Evolutionary conservation across 2,888 invertebrate species (phyloP).

Genomic region (Gymnoscelis rufifasciata): DNA sequence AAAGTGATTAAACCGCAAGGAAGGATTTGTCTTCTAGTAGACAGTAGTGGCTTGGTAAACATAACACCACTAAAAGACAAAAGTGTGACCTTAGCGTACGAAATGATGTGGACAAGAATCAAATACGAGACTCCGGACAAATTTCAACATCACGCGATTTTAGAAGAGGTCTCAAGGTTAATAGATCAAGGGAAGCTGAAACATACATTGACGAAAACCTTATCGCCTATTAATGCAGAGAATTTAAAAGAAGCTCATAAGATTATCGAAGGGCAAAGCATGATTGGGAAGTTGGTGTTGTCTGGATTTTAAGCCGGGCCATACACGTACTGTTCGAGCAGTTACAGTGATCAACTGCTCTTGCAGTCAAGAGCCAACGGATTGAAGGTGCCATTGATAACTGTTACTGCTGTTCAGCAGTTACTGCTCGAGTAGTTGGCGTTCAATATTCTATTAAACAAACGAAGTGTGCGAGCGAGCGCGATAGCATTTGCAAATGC

Average conservation of each 20-base stretch:
- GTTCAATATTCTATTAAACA: too few relatives aligned
- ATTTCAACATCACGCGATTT: conserved; percentile 51
- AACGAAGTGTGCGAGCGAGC: too few relatives aligned
- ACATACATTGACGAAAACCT: conserved; percentile 51
- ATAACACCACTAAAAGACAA: conserved; percentile 57
- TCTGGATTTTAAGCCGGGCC: conserved; percentile 40
- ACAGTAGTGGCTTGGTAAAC: conserved; percentile 56
- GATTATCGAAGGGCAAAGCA: conserved; percentile 53
- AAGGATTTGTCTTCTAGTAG: conserved; percentile 61
- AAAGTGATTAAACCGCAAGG: conserved; percentile 62
- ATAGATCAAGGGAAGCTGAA: conserved; percentile 53
- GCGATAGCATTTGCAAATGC: too few relatives aligned
- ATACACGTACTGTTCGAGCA: too few relatives aligned
- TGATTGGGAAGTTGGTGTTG: conserved; percentile 64
- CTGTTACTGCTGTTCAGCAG: too few relatives aligned
- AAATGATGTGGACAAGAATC: conserved; percentile 60
- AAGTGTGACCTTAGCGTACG: conserved; percentile 59
- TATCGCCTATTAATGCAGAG: conserved; percentile 62
- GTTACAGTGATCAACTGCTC: too few relatives aligned
- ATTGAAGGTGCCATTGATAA: too few relatives aligned
- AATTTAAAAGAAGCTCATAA: conserved; percentile 61
- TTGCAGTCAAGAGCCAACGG: too few relatives aligned
- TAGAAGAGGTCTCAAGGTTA: conserved; percentile 50
- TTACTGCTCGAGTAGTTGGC: too few relatives aligned
- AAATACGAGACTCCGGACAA: conserved; percentile 63